Percentiles rank a stretch among this genome's conserved stretches.
phyloP scores from a whole-genome alignment of 2,888 invertebrate genomes.

The Slavum lentiscoides region DNA sequence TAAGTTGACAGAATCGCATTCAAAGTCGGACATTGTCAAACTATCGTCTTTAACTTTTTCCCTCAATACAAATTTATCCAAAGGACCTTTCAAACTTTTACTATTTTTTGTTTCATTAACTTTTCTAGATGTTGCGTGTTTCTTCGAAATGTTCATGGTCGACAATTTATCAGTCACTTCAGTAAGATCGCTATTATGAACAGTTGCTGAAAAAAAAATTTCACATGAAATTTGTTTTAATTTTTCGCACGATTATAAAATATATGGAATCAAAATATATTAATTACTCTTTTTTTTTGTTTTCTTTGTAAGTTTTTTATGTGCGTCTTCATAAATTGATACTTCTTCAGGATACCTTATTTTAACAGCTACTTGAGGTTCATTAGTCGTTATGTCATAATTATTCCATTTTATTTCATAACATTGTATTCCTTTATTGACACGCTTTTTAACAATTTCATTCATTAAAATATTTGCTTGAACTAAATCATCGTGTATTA shows the following conservation, averaged over 20 bases:
- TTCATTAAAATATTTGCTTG: slow-evolving; percentile 61
- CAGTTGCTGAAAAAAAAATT: slow-evolving; percentile 4
- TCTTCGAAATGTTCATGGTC: slow-evolving; percentile 20
- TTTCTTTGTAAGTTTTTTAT: slow-evolving; percentile 59
- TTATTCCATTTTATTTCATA: slow-evolving; percentile 76
- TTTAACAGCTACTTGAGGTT: slow-evolving; percentile 69
- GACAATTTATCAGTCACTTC: slow-evolving; percentile 27
- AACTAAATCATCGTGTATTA: slow-evolving; percentile 61
- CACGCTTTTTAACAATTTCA: slow-evolving; percentile 65
- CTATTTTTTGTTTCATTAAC: not conserved
- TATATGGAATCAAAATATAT: not conserved
- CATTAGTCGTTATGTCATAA: slow-evolving; percentile 64
- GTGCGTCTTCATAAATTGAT: slow-evolving; percentile 64
- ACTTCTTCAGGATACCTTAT: slow-evolving; percentile 70
- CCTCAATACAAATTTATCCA: slow-evolving; percentile 15
- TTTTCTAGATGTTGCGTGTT: not conserved
- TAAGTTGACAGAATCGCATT: slow-evolving; percentile 54
- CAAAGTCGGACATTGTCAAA: slow-evolving; percentile 55
- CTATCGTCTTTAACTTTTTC: slow-evolving; percentile 36
- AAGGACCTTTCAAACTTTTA: not conserved
- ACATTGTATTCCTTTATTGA: slow-evolving; percentile 67
- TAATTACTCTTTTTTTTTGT: slow-evolving; percentile 33
- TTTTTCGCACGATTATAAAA: not conserved
- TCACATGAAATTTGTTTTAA: not conserved
- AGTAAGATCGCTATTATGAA: not conserved